phyloP scores from a whole-genome alignment of 2,113 vertebrate genomes.

The Conger conger region DNA sequence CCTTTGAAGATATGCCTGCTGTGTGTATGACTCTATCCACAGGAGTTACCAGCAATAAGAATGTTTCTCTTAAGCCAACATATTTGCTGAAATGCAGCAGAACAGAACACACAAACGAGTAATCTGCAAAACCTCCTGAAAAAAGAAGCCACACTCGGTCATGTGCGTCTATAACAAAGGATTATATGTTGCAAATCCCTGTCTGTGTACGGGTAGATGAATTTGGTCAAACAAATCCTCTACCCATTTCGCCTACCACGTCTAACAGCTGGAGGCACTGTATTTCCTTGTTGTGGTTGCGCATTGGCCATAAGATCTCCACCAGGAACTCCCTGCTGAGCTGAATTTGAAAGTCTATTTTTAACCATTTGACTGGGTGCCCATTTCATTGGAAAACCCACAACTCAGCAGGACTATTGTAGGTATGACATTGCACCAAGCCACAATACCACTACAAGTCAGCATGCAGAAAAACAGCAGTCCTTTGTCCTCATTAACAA shows the following conservation, averaged over 20 bases:
- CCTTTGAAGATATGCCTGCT: background rate
- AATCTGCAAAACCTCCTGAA: background rate
- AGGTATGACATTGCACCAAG: constrained; percentile 41
- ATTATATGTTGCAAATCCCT: background rate
- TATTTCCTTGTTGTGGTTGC: background rate
- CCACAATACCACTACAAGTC: constrained; percentile 14
- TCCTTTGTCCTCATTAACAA: background rate
- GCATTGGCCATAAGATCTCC: constrained; percentile 27
- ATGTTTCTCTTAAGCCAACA: background rate
- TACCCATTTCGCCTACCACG: background rate
- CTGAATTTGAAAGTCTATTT: constrained; percentile 39
- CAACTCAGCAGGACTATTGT: constrained; percentile 31
- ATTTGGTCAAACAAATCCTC: background rate
- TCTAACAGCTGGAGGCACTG: background rate
- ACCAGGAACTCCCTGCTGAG: constrained; percentile 20
- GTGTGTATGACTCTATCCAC: background rate
- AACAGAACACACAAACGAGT: background rate
- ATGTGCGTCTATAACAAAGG: background rate
- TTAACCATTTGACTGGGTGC: constrained; percentile 35
- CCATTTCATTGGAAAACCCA: constrained; percentile 34
- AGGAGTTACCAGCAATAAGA: background rate
- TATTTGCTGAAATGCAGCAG: background rate
- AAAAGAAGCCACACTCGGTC: background rate
- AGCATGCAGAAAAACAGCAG: background rate
- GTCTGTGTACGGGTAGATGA: background rate